These are phyloP conservation scores for Palythoa caribaeorum DNA, from an alignment of 92 coral and sea anemone species.

Conservation along the genomic window DNA sequence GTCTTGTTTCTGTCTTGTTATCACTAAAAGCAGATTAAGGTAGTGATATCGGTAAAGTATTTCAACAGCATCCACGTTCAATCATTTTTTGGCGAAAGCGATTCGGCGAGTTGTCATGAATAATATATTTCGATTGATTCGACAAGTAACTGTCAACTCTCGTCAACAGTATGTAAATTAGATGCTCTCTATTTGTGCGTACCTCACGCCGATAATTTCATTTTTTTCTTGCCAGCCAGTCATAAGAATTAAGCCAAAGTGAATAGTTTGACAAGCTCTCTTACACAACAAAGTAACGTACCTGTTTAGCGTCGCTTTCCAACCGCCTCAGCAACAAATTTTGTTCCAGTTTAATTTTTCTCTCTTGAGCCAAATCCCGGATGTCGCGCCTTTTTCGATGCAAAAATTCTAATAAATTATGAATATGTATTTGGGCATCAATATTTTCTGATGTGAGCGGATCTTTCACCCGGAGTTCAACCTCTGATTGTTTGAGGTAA, in stretches of 20 bases:
- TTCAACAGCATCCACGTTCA: background rate
- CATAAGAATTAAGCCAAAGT: background rate
- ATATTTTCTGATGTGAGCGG: constrained; percentile 92
- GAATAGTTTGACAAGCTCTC: background rate
- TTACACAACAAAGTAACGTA: constrained; percentile 8
- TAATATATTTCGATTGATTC: background rate
- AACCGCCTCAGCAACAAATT: constrained; percentile 85
- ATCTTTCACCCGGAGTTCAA: constrained; percentile 93
- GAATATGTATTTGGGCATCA: constrained; percentile 97
- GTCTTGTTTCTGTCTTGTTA: background rate
- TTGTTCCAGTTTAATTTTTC: constrained; percentile 93
- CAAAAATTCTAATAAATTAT: constrained; percentile 94
- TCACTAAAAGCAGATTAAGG: background rate
- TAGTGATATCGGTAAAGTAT: background rate
- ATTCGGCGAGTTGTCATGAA: background rate
- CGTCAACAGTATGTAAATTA: background rate
- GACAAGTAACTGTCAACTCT: background rate
- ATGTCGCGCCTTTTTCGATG: constrained; percentile 94
- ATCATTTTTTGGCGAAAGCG: background rate
- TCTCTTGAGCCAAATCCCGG: constrained; percentile 88
- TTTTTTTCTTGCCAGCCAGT: background rate
- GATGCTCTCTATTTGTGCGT: background rate
- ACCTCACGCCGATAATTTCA: background rate
- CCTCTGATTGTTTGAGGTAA: constrained; percentile 92
- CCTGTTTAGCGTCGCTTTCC: constrained; percentile 99